Evolutionary conservation across 2,797 vertebrate genomes (phyloP), one percentile per base, ranked within the genome.

Genomic region (Pogoniulus pusillus): DNA sequence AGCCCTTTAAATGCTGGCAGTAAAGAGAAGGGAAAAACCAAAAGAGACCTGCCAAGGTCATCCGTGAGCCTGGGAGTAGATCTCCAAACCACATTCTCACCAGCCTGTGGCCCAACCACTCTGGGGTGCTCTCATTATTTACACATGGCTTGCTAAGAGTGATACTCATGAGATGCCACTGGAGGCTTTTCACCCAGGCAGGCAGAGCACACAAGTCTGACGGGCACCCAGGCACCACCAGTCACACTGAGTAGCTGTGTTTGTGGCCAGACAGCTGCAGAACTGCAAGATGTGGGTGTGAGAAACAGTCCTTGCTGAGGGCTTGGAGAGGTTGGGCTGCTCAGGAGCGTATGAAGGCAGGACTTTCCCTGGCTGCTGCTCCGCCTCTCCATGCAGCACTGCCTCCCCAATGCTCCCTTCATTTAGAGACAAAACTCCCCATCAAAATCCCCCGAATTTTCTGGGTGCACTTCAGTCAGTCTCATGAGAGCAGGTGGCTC

Each of bases 341-440:
- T 34, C 0, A 0, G 54, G 43, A 82, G 37, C 0, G 0, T 34
- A 49, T 29, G 62, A n/a, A 51, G 62, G 51, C 75, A 91, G 85
- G 75, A 92, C 66, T 95, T 95, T 10, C 69, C 85, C 78, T 6
- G 3, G 5, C 34, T 49, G 65, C 78, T 74, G 69, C 69, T 88
- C 57, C 45, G 55, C 6, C 1, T 41, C 62, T 77, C 87, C 2
- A 2, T 1, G 8, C 70, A 41, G 8, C 3, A 1, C 39, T 53
- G 22, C 53, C 27, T 70, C 35, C 63, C 39, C 59, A 35, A 5
- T 6, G 5, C 29, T 82, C 35, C 45, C 43, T 77, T 84, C 59
- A 60, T 59, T 74, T 84, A 79, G 47, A 81, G 55, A 55, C 16
- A 73, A 54, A 93, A 83, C 30, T 93, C 37, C 65, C 91, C 84